Conservation (phyloP, 2,888 invertebrate species). For the Himalopsyche kuldschensis region DNA sequence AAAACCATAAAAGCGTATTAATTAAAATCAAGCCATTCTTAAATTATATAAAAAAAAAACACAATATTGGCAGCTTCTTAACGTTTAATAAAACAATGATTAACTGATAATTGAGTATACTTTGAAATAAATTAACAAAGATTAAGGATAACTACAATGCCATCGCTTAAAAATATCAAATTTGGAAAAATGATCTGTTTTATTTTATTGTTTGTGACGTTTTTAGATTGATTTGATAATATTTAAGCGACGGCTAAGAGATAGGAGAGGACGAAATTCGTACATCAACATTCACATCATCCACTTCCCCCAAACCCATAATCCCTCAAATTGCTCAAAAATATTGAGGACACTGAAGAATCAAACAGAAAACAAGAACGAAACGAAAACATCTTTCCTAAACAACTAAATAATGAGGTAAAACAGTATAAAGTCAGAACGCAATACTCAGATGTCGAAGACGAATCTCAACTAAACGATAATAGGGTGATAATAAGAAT, state of each 20-base stretch:
- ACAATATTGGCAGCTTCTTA: neutral
- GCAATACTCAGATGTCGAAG: slow-evolving; percentile 22
- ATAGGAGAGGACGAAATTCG: neutral
- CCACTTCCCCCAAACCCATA: neutral
- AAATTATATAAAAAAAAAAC: slow-evolving; percentile 23
- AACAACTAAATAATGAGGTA: slow-evolving; percentile 22
- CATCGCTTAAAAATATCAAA: neutral
- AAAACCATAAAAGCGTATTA: slow-evolving; percentile 26
- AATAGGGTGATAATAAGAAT: slow-evolving; percentile 14
- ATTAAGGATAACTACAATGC: neutral
- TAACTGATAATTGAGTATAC: neutral
- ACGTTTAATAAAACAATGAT: neutral
- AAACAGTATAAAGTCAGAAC: slow-evolving; percentile 26
- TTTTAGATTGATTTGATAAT: neutral
- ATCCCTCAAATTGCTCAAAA: neutral
- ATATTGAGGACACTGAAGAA: neutral
- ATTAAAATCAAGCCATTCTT: slow-evolving; percentile 36
- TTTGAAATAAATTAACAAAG: neutral
- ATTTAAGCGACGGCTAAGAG: neutral
- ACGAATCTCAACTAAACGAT: slow-evolving; percentile 17
- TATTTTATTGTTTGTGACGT: neutral
- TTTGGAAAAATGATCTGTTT: neutral
- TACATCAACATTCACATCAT: neutral
- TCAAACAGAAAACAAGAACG: slow-evolving; percentile 19
- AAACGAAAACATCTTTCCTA: slow-evolving; percentile 29